Evolutionary conservation across 2,113 vertebrate species (phyloP).

Genomic region (Tricholaema leucomelas): DNA sequence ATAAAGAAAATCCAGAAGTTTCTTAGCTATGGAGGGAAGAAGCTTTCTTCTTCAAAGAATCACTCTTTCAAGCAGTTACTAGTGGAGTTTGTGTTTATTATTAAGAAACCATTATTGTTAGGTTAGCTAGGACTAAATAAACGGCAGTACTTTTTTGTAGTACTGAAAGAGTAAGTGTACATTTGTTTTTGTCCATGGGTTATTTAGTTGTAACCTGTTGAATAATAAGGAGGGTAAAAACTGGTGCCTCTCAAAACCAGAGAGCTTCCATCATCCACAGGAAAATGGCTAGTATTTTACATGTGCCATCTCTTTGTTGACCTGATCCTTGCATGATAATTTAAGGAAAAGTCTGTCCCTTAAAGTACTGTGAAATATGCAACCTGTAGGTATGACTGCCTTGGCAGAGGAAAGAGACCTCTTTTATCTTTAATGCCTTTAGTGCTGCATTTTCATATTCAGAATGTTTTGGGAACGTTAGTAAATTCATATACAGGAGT

Average conservation of each 20-base stretch:
- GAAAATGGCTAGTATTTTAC: neutral
- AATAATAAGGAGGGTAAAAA: neutral
- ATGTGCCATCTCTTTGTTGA: neutral
- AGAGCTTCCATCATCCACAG: neutral
- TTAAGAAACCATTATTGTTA: neutral
- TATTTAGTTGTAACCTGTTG: neutral
- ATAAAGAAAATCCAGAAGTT: neutral
- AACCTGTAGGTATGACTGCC: neutral
- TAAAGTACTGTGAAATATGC: neutral
- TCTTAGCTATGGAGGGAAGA: neutral
- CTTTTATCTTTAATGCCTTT: neutral
- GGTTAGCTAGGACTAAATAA: neutral
- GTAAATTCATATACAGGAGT: neutral
- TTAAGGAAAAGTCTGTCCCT: neutral
- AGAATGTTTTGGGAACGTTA: neutral
- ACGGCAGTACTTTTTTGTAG: neutral
- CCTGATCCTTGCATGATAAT: neutral
- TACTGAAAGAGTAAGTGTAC: neutral
- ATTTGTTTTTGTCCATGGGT: neutral
- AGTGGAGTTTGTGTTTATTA: neutral
- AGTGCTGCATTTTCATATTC: neutral
- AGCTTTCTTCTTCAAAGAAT: neutral
- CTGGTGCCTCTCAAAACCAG: neutral
- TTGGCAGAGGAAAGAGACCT: neutral
- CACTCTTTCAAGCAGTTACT: neutral